phyloP scores from a whole-genome alignment of 2,113 vertebrate species.

The Sceloporus undulatus region DNA sequence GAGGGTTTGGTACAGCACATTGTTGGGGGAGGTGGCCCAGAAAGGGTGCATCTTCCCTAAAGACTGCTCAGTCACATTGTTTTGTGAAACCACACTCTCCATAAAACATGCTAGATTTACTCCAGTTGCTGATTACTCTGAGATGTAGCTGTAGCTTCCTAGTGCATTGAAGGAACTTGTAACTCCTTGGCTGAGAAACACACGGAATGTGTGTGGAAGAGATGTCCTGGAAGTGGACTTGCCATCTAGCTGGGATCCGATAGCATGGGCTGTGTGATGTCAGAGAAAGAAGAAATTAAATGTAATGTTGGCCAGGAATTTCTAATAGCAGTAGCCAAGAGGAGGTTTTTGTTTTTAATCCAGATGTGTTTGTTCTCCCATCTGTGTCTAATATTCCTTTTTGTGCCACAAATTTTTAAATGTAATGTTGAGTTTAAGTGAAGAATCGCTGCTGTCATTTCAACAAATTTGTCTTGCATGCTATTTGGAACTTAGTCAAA shows the following conservation, averaged over 20 bases:
- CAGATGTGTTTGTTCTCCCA: background rate
- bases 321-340: background rate
- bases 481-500: background rate
- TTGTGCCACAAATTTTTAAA: background rate
- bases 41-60: background rate
- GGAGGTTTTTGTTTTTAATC: background rate
- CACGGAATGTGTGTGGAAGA: too few species aligned
- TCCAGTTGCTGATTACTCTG: background rate
- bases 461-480: background rate
- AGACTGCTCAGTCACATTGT: background rate
- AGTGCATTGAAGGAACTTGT: background rate
- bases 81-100: background rate
- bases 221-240: background rate
- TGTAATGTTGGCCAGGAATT: background rate
- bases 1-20: background rate
- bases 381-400: background rate
- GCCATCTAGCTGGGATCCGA: background rate
- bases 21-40: too few species aligned
- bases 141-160: background rate
- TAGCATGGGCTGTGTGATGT: background rate
- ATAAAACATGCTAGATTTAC: background rate
- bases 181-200: slow-evolving; percentile 29
- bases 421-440: background rate
- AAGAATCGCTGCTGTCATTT: background rate
- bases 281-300: background rate